phyloP scores from a whole-genome alignment of 2,113 vertebrate species.

The Chaetura pelagica region DNA sequence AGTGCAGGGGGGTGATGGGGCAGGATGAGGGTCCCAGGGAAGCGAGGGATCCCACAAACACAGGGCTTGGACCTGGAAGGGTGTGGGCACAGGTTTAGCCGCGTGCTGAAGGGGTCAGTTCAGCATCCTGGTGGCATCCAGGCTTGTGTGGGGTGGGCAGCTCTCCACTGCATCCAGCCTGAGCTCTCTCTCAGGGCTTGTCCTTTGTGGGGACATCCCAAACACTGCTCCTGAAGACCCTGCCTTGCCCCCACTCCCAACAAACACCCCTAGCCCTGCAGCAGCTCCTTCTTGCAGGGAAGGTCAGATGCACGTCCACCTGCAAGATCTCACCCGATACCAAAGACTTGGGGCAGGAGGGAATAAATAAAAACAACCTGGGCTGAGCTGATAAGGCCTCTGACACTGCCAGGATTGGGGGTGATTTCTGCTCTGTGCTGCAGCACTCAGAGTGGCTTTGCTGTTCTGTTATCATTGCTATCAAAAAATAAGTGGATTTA shows the following conservation, averaged over 20 bases:
- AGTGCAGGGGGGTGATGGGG: background rate
- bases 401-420: background rate
- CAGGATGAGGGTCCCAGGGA: background rate
- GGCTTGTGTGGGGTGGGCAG: background rate
- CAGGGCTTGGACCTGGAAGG: fast-evolving
- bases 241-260: background rate
- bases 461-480: background rate
- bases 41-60: background rate
- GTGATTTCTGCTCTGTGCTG: background rate
- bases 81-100: fast-evolving
- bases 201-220: background rate
- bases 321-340: background rate
- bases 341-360: fast-evolving
- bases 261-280: fast-evolving
- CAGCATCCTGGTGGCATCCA: background rate
- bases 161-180: fast-evolving
- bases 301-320: fast-evolving
- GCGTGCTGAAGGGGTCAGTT: fast-evolving
- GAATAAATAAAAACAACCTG: background rate
- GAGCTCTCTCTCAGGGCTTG: background rate
- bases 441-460: background rate
- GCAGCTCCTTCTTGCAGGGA: background rate
- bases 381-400: background rate
- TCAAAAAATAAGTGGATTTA: background rate
- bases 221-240: background rate